These are phyloP conservation scores for Nestor notabilis DNA, from an alignment of 2,113 vertebrate species.

Conservation along the genomic window DNA sequence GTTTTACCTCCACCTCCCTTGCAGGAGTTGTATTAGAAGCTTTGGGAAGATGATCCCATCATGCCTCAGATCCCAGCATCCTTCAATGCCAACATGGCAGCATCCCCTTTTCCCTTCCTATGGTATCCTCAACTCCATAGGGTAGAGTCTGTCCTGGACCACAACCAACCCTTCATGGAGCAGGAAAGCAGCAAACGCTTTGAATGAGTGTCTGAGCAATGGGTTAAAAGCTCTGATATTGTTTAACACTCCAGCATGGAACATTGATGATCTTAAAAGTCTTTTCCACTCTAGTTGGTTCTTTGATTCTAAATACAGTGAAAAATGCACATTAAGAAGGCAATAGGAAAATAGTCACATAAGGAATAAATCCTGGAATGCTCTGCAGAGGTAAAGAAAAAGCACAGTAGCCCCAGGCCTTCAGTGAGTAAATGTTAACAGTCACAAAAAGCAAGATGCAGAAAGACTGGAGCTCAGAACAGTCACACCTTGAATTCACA, in stretches of 20 bases:
- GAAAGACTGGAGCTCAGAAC: neutral
- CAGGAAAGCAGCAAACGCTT: neutral
- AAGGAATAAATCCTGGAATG: neutral
- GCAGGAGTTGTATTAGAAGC: fast-evolving
- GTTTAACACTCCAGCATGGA: neutral
- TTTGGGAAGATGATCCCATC: neutral
- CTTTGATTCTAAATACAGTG: neutral
- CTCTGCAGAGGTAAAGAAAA: neutral
- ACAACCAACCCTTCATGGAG: neutral
- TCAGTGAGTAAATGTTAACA: neutral
- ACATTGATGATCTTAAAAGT: neutral
- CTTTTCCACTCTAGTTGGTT: neutral
- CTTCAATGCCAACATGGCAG: neutral
- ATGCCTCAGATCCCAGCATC: neutral
- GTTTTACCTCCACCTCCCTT: neutral
- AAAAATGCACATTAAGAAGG: neutral
- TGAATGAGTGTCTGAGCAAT: neutral
- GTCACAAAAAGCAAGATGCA: neutral
- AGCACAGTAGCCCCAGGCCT: neutral
- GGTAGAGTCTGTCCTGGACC: neutral
- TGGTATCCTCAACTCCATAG: neutral
- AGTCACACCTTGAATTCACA: neutral
- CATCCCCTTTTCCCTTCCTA: neutral
- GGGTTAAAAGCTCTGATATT: neutral
- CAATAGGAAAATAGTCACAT: neutral